Evolutionary conservation across 2,888 invertebrate genomes (phyloP), one percentile per base, ranked within the genome.

Genomic region (Cyaniris semiargus): DNA sequence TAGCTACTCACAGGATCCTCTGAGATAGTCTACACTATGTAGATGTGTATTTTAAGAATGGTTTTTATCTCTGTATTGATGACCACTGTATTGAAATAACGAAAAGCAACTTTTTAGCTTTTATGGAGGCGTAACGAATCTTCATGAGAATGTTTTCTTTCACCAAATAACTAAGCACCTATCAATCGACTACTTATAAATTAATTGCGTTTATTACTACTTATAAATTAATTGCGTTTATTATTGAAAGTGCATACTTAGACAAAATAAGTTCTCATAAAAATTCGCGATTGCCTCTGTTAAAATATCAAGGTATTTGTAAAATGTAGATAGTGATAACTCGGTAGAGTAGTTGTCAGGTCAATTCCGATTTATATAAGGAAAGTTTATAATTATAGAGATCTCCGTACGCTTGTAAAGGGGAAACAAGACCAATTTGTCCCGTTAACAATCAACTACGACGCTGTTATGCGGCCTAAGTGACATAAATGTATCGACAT

Each of bases 381-480:
- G 81, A 83, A 86, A 85, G 83, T 85, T 81, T 79, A 80, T 79
- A 80, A 77, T 79, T 83, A 48, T 53, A 31, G 53, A 70, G 31
- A 38, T 56, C 77, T 83, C 85, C 83, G 77, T 78, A 84, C 82
- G 83, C 80, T 81, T 83, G 81, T 72, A 77, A 87, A 87, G 88
- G 90, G 88, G 89, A 88, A 84, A 87, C 81, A 86, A 89, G 86
- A 91, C 85, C 90, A 87, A 88, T 87, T 85, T 89, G 91, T 91
- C 91, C 90, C 89, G 87, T 85, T 87, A 90, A 91, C 89, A 92
- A 91, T 90, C 90, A 87, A 90, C 88, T 89, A 85, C 84, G 83
- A 86, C 81, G 87, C 88, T 71, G 72, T 34, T 88, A 87, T 88
- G 89, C 89, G 93, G 93, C 93, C 93, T 93, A 93, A 92, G 80